Conservation (phyloP, 2,113 vertebrate species). For the Caracal caracal region DNA sequence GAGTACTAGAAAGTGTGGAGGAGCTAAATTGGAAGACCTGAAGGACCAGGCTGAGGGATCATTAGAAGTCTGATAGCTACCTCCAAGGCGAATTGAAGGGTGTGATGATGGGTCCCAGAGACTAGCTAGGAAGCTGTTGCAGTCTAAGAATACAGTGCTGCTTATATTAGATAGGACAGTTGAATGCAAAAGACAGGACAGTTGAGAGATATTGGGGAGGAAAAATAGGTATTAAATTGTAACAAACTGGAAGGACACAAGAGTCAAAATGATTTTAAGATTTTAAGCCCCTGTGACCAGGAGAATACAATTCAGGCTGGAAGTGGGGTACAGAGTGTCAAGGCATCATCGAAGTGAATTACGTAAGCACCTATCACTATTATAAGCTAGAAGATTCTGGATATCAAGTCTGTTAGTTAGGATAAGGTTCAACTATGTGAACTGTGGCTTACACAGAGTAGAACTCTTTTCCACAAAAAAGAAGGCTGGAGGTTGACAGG, state of each 20-base stretch:
- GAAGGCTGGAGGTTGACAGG: neutral
- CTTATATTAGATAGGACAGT: neutral
- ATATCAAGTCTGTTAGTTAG: neutral
- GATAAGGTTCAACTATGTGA: neutral
- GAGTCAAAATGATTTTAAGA: neutral
- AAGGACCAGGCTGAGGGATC: neutral
- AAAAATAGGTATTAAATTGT: neutral
- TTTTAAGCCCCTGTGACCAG: conserved; percentile 32
- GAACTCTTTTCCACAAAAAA: neutral
- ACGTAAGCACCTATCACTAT: neutral
- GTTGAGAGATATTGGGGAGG: neutral
- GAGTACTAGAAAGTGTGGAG: neutral
- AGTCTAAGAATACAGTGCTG: neutral
- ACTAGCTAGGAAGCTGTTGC: neutral
- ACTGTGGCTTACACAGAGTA: neutral
- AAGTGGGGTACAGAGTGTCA: neutral
- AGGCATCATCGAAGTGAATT: conserved; percentile 23
- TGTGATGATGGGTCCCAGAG: neutral
- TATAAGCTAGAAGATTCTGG: neutral
- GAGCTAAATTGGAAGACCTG: neutral
- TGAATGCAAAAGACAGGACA: neutral
- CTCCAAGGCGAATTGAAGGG: neutral
- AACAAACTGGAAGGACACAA: conserved; percentile 5
- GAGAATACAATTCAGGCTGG: neutral
- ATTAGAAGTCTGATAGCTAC: neutral